These are phyloP conservation scores for Lycia hirtaria DNA, from an alignment of 2,888 invertebrate genomes.

Conservation along the genomic window DNA sequence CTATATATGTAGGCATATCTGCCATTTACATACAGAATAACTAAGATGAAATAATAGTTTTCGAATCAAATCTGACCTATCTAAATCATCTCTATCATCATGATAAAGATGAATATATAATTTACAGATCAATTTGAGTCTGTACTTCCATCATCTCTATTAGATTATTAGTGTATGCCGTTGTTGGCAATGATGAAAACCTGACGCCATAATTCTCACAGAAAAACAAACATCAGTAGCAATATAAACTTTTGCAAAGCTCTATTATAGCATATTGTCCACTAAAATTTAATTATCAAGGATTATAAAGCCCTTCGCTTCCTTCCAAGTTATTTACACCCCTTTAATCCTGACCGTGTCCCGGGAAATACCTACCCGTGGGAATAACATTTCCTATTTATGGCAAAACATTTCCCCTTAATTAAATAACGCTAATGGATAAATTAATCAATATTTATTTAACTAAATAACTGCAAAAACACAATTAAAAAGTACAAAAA, in stretches of 20 bases:
- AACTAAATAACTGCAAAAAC: constrained; percentile 18
- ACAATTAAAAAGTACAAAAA: constrained; percentile 6
- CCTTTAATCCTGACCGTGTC: constrained; percentile 40
- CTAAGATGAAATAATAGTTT: no score
- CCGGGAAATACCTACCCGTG: constrained; percentile 44
- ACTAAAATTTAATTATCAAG: constrained; percentile 1
- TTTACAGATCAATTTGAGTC: no score
- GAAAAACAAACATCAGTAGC: background rate
- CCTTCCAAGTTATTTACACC: constrained; percentile 45
- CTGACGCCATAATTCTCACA: no score
- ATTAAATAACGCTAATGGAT: background rate
- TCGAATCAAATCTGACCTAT: no score
- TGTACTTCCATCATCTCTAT: no score
- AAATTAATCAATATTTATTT: background rate
- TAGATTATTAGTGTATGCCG: no score
- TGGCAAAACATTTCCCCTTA: constrained; percentile 30
- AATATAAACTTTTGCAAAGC: background rate
- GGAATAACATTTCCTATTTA: constrained; percentile 48
- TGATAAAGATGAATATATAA: no score
- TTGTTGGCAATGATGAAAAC: no score
- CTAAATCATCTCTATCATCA: no score
- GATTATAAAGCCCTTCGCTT: constrained; percentile 7
- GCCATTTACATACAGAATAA: no score
- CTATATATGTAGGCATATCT: no score
- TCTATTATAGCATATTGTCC: constrained; percentile 2